These are phyloP conservation scores for Spilogale gracilis DNA, from an alignment of 2,113 vertebrate species.

Conservation along the genomic window DNA sequence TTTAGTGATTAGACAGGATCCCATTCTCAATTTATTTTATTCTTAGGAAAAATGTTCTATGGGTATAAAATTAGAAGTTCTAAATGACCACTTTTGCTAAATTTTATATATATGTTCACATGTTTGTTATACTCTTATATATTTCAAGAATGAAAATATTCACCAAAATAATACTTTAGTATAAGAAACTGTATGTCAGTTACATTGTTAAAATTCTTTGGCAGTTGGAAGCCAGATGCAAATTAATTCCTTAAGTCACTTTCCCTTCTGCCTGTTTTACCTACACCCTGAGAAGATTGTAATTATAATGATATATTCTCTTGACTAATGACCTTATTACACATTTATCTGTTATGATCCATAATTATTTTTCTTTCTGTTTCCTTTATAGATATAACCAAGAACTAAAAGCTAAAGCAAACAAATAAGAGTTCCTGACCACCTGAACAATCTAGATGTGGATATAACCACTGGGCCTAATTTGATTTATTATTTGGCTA, in stretches of 20 bases:
- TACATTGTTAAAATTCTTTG: slow-evolving; percentile 1
- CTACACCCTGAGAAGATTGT: neutral
- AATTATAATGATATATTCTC: neutral
- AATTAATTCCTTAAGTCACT: neutral
- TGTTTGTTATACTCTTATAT: neutral
- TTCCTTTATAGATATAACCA: slow-evolving; percentile 89
- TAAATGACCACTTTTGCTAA: slow-evolving; percentile 12
- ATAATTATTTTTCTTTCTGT: slow-evolving; percentile 35
- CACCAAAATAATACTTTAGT: neutral
- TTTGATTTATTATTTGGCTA: slow-evolving; percentile 78
- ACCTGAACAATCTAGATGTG: slow-evolving; percentile 60
- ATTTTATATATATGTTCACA: neutral
- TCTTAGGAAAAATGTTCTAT: neutral
- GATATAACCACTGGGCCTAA: slow-evolving; percentile 83
- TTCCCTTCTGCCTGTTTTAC: neutral
- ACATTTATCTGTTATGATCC: neutral
- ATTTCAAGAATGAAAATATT: neutral
- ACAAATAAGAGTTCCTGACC: slow-evolving; percentile 79
- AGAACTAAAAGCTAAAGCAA: slow-evolving; percentile 90
- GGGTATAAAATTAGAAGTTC: neutral
- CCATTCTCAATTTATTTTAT: neutral
- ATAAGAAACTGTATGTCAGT: neutral
- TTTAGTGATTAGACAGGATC: neutral
- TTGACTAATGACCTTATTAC: neutral
- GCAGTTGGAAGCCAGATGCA: neutral